phyloP scores from a whole-genome alignment of 2,888 invertebrate genomes.

The Campoletis raptor region DNA sequence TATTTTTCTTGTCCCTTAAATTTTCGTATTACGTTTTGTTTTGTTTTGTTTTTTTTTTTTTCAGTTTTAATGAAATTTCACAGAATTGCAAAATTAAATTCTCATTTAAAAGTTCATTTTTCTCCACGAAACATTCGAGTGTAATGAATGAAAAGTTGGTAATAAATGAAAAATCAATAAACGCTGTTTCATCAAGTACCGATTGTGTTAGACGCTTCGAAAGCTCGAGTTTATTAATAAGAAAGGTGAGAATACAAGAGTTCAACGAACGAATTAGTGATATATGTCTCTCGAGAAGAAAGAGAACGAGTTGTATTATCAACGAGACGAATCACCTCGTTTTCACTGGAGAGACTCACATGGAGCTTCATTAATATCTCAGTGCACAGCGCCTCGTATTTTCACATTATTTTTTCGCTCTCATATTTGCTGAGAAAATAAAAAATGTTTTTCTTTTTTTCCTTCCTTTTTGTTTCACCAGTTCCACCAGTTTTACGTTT shows the following conservation, averaged over 20 bases:
- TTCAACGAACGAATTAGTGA: conserved; percentile 56
- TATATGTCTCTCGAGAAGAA: conserved; percentile 46
- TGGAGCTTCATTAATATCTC: conserved; percentile 50
- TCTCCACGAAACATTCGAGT: not conserved
- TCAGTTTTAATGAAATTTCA: not conserved
- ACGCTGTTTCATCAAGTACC: conserved; percentile 7
- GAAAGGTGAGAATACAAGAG: conserved; percentile 30
- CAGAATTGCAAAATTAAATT: too few relatives aligned
- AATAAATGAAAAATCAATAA: conserved; percentile 46
- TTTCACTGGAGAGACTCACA: conserved; percentile 44
- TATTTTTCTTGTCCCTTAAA: not conserved
- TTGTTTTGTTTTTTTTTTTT: not conserved
- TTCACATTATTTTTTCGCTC: conserved; percentile 4
- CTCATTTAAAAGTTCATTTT: too few relatives aligned
- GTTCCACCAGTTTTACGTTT: not conserved
- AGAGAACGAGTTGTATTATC: conserved; percentile 53
- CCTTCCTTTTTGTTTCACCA: not conserved
- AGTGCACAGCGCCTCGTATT: not conserved
- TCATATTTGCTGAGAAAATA: conserved; percentile 10
- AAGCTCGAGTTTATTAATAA: conserved; percentile 46
- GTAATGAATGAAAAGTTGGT: not conserved
- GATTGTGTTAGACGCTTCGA: conserved; percentile 32
- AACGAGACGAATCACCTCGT: conserved; percentile 36
- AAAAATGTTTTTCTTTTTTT: not conserved
- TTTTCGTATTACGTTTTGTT: not conserved